These are phyloP conservation scores for Spheniscus humboldti DNA, from an alignment of 2,797 vertebrate species.

Conservation along the genomic window DNA sequence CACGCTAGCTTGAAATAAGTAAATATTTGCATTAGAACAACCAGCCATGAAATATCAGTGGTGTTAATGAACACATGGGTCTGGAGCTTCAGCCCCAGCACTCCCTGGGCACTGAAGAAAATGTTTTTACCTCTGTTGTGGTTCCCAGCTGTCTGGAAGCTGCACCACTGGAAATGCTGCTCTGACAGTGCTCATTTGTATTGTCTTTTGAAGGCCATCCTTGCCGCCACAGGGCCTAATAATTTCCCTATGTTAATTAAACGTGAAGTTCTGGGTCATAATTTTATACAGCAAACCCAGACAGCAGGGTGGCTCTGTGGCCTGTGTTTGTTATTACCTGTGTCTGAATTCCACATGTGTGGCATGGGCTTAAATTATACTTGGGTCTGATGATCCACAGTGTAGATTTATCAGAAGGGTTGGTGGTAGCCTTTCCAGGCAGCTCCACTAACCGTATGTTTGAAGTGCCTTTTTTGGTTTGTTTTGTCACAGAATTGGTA, in stretches of 20 bases:
- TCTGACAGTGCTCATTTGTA: background rate
- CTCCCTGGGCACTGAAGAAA: background rate
- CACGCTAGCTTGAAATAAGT: background rate
- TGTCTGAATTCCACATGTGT: background rate
- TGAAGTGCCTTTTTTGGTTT: background rate
- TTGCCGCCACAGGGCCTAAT: background rate
- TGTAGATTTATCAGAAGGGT: background rate
- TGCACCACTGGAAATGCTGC: background rate
- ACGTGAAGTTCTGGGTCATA: background rate
- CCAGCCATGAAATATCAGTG: background rate
- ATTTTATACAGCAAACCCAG: background rate
- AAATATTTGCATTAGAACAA: background rate
- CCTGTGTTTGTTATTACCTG: background rate
- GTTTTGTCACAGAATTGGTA: background rate
- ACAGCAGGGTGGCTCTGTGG: background rate
- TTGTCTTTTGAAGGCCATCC: background rate
- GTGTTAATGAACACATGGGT: background rate
- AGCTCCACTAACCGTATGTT: background rate
- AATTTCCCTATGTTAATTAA: background rate
- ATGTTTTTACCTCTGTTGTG: background rate
- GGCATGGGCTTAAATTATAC: background rate
- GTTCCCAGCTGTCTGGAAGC: background rate
- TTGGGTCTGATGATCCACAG: background rate
- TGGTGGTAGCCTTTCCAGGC: background rate
- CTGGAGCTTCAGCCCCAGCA: background rate